A percentile compares a stretch with the other conserved stretches of the same genome.
Evolutionary conservation across 1,140 invertebrate species (phyloP).

Genomic region (Pentalonia nigronervosa): DNA sequence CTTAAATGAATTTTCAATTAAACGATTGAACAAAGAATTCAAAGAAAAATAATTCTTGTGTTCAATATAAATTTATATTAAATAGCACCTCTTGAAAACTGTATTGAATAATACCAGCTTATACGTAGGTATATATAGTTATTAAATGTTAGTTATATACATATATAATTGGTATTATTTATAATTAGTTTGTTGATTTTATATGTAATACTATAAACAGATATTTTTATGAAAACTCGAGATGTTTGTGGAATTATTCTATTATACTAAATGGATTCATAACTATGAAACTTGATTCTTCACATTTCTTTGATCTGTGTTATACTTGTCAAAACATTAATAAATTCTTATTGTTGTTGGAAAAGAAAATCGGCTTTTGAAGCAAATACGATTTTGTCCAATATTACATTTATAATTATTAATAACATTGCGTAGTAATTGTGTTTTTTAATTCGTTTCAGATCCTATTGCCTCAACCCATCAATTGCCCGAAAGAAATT

Average conservation of each 20-base stretch:
- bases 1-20: slow-evolving; percentile 4
- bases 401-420: not conserved
- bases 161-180: not conserved
- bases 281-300: not conserved
- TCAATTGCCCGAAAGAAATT: slow-evolving; percentile 72
- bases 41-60: not conserved
- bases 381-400: not conserved
- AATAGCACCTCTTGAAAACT: not conserved
- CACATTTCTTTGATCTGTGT: not conserved
- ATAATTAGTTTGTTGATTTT: not conserved
- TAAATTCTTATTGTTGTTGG: not conserved
- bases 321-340: not conserved
- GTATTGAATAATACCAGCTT: not conserved
- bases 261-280: not conserved
- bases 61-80: not conserved
- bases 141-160: not conserved
- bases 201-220: not conserved
- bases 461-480: slow-evolving; percentile 64
- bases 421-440: not conserved
- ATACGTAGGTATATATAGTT: not conserved
- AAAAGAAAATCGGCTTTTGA: not conserved
- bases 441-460: slow-evolving; percentile 1
- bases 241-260: too few relatives aligned
- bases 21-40: not conserved
- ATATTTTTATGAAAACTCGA: not conserved